Base-by-base conservation (phyloP, 2,888 invertebrate species). In the Muscina levida region DNA sequence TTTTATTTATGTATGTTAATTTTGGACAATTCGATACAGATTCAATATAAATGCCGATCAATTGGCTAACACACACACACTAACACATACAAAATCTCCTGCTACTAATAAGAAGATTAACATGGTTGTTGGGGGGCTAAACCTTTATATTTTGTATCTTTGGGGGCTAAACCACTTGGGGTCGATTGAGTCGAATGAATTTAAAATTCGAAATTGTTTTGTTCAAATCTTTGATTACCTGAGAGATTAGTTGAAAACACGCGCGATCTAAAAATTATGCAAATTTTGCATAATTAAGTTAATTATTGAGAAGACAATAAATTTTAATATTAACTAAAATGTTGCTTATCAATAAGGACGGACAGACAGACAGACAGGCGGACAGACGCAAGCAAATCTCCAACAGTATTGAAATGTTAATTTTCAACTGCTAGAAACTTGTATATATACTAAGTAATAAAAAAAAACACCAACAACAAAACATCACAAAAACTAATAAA, bases 241-340 rank as follows among this genome's bases (percentile, higher is more conserved):
- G 13, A 26, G 10, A 10, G 15, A 57, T 10, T 13, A 39, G 6
- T 10, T 19, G 37, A 37, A 1, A 24, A 70, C 57, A 72, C 72
- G 68, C 70, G 72, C 70, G 76, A 72, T 76, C 76, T 80, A 44
- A 72, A 73, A 59, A 59, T 76, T 80, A 76, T 73, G 65, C 44
- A 57, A 57, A 72, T 68, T 76, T 80, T 76, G 72, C 79, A 80
- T 80, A 80, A 80, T 73, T 57, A 51, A 73, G 8, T 56, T 62
- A 72, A 70, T 72, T 56, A 37, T 57, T 57, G 56, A 71, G 15
- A 6, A 44, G 56, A n/a, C 48, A 39, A 57, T 22, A 75, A 31
- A 68, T 59, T 15, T 15, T 24, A 22, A 70, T 31, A 3, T 31
- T 24, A 44, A 24, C 56, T 26, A 67, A 46, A 77, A 46, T 53